Conservation (phyloP, 1,140 invertebrate genomes). For the Pseudomyrmex concolor region DNA sequence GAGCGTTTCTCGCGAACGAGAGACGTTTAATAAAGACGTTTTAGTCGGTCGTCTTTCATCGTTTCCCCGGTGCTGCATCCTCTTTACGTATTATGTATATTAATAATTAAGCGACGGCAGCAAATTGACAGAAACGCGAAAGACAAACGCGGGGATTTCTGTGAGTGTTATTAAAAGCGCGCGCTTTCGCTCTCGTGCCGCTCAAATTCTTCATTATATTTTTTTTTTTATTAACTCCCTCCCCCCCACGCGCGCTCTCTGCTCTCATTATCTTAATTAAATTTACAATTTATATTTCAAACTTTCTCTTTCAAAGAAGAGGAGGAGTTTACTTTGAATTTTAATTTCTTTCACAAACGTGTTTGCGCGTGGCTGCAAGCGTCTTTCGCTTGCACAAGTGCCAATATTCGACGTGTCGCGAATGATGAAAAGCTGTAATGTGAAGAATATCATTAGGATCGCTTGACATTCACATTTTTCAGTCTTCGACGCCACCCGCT, state of each 20-base stretch:
- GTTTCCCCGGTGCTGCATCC: neutral
- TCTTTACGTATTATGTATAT: neutral
- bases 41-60: neutral
- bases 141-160: neutral
- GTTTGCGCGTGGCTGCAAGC: neutral
- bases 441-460: slow-evolving; percentile 34
- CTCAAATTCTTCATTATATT: no score
- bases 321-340: slow-evolving; percentile 3
- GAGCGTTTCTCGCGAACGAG: neutral
- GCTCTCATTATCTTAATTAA: no score
- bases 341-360: slow-evolving; percentile 4
- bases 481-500: neutral
- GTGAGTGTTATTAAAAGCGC: no score
- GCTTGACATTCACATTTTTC: slow-evolving; percentile 23
- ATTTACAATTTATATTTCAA: no score
- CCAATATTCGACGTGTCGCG: neutral
- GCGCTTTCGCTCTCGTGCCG: no score
- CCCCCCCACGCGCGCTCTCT: no score
- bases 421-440: neutral
- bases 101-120: neutral
- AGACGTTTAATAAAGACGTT: slow-evolving; percentile 36
- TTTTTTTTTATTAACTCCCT: no score
- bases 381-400: neutral
- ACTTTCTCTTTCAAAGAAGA: no score
- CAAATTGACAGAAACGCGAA: slow-evolving; percentile 9